Evolutionary conservation across 2,888 invertebrate species (phyloP).

Genomic region (Tanaodytes sp.): DNA sequence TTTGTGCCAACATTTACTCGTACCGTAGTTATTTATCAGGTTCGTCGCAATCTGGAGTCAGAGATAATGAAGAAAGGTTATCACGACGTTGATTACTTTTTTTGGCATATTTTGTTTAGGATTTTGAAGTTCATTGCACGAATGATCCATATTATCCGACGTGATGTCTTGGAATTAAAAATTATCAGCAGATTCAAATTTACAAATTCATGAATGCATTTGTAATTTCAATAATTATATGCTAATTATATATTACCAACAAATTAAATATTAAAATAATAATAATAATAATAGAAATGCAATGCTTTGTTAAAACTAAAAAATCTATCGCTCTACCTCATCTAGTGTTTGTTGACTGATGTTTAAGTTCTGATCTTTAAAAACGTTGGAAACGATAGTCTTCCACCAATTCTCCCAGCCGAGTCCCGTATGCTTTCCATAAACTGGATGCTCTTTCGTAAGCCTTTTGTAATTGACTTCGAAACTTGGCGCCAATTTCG

Average conservation of each 20-base stretch:
- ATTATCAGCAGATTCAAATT: too few species aligned
- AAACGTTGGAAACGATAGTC: conserved; percentile 78
- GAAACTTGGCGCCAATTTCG: conserved; percentile 78
- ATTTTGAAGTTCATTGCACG: conserved; percentile 9
- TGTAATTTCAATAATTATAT: too few species aligned
- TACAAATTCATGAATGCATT: too few species aligned
- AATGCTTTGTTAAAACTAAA: too few species aligned
- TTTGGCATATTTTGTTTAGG: conserved; percentile 19
- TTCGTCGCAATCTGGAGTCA: conserved; percentile 74
- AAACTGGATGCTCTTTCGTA: conserved; percentile 84
- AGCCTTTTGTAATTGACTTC: conserved; percentile 79
- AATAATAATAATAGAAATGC: too few species aligned
- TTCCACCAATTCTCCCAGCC: conserved; percentile 90
- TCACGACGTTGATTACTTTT: conserved; percentile 36
- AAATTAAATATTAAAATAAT: too few species aligned
- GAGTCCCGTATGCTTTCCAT: conserved; percentile 80
- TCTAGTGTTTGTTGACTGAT: conserved; percentile 61
- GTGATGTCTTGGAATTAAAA: too few species aligned
- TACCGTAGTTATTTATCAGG: conserved; percentile 82
- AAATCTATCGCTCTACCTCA: too few species aligned
- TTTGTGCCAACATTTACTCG: conserved; percentile 82
- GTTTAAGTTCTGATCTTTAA: conserved; percentile 75
- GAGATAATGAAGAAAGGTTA: too few species aligned
- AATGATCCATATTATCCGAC: too few species aligned
- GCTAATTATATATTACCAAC: too few species aligned